Percentiles rank a stretch among this genome's conserved stretches.
phyloP scores from a whole-genome alignment of 2,113 vertebrate species.

The Alosa alosa region DNA sequence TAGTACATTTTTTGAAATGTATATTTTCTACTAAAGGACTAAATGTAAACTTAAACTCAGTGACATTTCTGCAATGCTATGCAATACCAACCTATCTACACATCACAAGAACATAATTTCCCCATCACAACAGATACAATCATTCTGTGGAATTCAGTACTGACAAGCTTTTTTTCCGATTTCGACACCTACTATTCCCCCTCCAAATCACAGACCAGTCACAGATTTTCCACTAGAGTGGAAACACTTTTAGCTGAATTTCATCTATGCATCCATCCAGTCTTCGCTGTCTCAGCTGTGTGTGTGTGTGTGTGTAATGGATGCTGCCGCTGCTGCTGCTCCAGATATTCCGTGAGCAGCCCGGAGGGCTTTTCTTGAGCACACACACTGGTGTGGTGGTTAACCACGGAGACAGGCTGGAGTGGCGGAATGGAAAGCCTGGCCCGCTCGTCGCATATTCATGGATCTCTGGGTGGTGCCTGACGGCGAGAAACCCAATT shows the following conservation, averaged over 20 bases:
- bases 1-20: no score
- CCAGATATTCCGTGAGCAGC: not conserved
- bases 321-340: not conserved
- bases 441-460: slow-evolving; percentile 3
- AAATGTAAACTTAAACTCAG: no score
- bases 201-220: not conserved
- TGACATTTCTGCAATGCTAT: no score
- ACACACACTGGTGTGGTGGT: not conserved
- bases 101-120: no score
- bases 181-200: no score
- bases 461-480: not conserved
- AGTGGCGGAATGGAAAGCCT: slow-evolving; percentile 16
- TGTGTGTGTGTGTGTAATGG: not conserved
- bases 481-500: slow-evolving; percentile 18
- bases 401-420: not conserved
- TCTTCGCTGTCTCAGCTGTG: not conserved
- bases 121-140: no score
- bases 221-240: not conserved
- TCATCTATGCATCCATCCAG: not conserved
- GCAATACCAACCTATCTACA: no score
- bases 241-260: not conserved
- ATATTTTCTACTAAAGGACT: no score
- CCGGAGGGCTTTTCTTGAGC: not conserved
- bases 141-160: no score
- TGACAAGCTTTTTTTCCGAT: no score